These are phyloP conservation scores for Epiblema foenella DNA, from an alignment of 2,888 invertebrate genomes.

Conservation along the genomic window DNA sequence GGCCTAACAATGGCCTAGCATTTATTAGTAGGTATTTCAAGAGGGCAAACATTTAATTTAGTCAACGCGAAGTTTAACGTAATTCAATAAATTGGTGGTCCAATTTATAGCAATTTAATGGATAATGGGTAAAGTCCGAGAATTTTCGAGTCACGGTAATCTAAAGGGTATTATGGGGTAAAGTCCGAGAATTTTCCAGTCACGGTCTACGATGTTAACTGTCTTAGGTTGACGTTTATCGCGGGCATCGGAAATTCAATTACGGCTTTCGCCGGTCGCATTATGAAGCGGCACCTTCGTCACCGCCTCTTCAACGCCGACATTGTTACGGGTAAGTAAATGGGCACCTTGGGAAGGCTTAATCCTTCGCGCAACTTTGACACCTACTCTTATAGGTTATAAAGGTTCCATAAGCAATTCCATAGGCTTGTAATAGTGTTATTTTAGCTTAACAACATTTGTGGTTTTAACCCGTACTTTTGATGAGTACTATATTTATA, in stretches of 20 bases:
- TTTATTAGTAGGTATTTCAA: conserved; percentile 36
- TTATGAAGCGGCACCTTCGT: conserved; percentile 43
- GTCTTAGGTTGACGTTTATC: conserved; percentile 66
- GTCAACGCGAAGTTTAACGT: conserved; percentile 51
- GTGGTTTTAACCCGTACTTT: no score
- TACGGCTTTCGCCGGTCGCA: conserved; percentile 62
- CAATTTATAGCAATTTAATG: conserved; percentile 67
- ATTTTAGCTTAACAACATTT: not conserved
- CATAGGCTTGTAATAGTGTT: conserved; percentile 17
- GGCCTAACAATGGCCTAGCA: conserved; percentile 19
- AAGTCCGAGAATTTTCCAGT: conserved; percentile 61
- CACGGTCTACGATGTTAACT: conserved; percentile 62
- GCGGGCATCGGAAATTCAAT: conserved; percentile 71
- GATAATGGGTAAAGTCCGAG: conserved; percentile 63
- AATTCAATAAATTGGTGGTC: conserved; percentile 59
- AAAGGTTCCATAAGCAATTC: not conserved
- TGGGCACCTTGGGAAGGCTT: conserved; percentile 26
- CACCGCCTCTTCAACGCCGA: conserved; percentile 10
- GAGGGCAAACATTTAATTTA: conserved; percentile 45
- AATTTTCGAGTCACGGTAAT: conserved; percentile 65
- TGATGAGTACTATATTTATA: no score
- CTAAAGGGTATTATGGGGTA: conserved; percentile 62
- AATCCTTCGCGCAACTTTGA: conserved; percentile 26
- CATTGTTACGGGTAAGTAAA: conserved; percentile 32
- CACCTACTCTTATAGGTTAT: conserved; percentile 9